phyloP scores from a whole-genome alignment of 1,140 invertebrate genomes.

The Cecropterus lyciades region DNA sequence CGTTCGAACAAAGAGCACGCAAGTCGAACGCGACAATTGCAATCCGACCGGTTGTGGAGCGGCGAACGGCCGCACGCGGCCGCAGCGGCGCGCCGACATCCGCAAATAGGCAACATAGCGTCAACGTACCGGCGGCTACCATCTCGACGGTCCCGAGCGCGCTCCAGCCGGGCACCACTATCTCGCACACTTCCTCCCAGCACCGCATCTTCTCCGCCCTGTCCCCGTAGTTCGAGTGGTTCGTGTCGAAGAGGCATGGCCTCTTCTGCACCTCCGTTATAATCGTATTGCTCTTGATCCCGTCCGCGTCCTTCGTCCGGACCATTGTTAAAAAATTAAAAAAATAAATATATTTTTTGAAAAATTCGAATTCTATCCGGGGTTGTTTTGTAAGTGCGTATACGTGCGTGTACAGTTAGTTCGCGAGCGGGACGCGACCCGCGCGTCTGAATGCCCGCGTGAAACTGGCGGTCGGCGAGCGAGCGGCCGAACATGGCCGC shows the following conservation, averaged over 20 bases:
- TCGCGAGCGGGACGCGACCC: conserved; percentile 41
- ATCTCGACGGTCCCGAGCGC: conserved; percentile 62
- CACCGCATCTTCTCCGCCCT: conserved; percentile 68
- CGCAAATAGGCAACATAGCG: conserved; percentile 50
- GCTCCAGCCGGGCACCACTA: conserved; percentile 68
- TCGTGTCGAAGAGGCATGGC: conserved; percentile 70
- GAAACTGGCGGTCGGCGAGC: conserved; percentile 70
- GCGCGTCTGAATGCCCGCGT: conserved; percentile 67
- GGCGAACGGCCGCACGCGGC: conserved; percentile 47
- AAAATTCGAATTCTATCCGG: conserved; percentile 44
- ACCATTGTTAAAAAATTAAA: conserved; percentile 59
- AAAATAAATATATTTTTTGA: conserved; percentile 42
- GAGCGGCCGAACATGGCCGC: conserved; percentile 47
- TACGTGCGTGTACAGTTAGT: conserved; percentile 36
- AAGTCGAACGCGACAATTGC: conserved; percentile 62
- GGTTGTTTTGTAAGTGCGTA: conserved; percentile 48
- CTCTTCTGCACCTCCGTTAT: conserved; percentile 71
- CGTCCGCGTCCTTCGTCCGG: conserved; percentile 65
- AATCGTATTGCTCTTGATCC: conserved; percentile 68
- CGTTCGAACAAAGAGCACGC: conserved; percentile 73
- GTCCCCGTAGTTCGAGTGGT: conserved; percentile 72
- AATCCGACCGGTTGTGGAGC: conserved; percentile 56
- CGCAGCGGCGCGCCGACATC: conserved; percentile 40
- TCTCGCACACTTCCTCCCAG: conserved; percentile 75
- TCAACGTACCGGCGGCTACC: conserved; percentile 71